Base-by-base conservation (phyloP, 2,797 vertebrate species). In the Sebastes nivosus region DNA sequence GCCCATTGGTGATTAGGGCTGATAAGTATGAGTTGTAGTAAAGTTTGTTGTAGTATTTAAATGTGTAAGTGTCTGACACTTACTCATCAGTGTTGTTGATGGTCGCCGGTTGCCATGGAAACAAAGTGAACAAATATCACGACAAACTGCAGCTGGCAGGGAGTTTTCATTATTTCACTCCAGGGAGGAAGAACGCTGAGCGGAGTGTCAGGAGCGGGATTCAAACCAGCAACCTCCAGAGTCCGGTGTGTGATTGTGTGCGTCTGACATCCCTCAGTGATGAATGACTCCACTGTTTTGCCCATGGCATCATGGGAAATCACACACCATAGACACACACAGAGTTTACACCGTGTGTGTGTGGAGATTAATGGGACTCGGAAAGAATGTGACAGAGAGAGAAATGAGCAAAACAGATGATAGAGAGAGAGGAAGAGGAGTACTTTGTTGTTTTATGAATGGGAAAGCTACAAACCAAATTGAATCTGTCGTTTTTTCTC, bases 371-470 rank as follows among this genome's bases (percentile, higher is more conserved):
- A 93, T 93, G 92, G 85, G 46, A 72, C 75, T 38, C 1, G 6
- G 80, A 77, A 75, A 79, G 75, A 68, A 83, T 30, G 87, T 86
- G 92, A 87, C 91, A 92, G 87, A 85, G 73, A 87, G 82, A 90
- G 88, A 79, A 91, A 92, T 85, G 88, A 89, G 76, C 70, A 50
- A 38, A 78, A 78, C 29, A 27, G 77, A 88, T 67, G 86, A 91
- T 74, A 67, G 79, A 92, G 84, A 79, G 46, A 32, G 57, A 50
- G n/a, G 63, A 24, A 68, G 80, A 82, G 6, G 65, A 84, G 71
- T 13, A 22, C 22, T 72, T 54, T 25, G 52, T 30, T 58, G 38
- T 61, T 84, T 67, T 75, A 59, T 81, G 81, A 89, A 91, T 75
- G 76, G 55, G 64, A 61, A 46, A 2, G 61, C 73, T 64, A 77